Percentiles rank a stretch among this genome's conserved stretches.
Conservation (phyloP, 2,113 vertebrate genomes). For the Bucco capensis region DNA sequence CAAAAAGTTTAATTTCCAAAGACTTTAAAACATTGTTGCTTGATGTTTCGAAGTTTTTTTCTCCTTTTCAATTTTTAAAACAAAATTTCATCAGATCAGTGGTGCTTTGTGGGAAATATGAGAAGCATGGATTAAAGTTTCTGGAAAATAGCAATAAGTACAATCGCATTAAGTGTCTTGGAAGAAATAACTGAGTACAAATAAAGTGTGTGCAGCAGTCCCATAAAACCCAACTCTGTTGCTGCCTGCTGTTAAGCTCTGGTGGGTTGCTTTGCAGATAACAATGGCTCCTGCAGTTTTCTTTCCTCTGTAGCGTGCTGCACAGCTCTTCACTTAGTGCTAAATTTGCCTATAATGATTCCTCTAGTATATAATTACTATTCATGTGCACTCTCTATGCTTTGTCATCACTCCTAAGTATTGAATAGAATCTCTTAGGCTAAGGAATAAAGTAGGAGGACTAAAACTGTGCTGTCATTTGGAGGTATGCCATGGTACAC, state of each 20-base stretch:
- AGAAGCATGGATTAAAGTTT: neutral
- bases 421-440: neutral
- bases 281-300: neutral
- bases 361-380: neutral
- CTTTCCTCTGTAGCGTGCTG: neutral
- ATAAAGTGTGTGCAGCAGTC: neutral
- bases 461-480: neutral
- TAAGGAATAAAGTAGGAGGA: neutral
- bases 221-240: neutral
- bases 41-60: neutral
- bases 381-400: neutral
- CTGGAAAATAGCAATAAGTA: neutral
- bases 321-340: neutral
- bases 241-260: constrained; percentile 6
- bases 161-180: neutral
- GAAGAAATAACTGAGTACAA: neutral
- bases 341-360: neutral
- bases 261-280: neutral
- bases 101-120: neutral
- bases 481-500: neutral
- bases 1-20: neutral
- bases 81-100: neutral
- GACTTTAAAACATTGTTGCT: neutral
- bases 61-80: neutral
- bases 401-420: constrained; percentile 11